phyloP scores from a whole-genome alignment of 2,113 vertebrate species.

The Bettongia penicillata region DNA sequence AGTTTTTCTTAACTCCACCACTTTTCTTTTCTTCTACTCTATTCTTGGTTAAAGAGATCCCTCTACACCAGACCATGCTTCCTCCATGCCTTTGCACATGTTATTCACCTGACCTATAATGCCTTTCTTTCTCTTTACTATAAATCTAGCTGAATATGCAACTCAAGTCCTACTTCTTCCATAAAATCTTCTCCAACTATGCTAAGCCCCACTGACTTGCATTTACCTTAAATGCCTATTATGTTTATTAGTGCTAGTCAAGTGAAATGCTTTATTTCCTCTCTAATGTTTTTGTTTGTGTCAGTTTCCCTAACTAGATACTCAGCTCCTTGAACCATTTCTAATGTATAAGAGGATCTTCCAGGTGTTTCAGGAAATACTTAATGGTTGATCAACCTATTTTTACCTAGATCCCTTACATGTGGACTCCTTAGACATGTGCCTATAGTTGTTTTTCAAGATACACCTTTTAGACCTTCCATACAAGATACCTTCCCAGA shows the following conservation, averaged over 20 bases:
- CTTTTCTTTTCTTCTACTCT: no score
- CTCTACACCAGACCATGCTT: no score
- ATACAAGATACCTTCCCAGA: neutral
- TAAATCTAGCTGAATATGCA: neutral
- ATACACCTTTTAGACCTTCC: neutral
- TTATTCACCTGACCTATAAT: neutral
- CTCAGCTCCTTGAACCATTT: neutral
- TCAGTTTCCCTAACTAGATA: neutral
- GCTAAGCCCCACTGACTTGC: neutral
- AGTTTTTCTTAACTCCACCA: neutral
- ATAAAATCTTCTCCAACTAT: neutral
- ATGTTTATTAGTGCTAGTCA: neutral
- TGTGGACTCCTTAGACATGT: neutral
- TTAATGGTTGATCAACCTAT: neutral
- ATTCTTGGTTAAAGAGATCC: no score
- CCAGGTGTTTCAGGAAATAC: neutral
- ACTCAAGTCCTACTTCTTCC: neutral
- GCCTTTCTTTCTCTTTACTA: neutral
- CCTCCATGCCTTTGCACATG: neutral
- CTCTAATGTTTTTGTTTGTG: neutral
- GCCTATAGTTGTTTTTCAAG: neutral
- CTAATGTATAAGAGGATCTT: neutral
- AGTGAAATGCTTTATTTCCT: neutral
- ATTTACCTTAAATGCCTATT: neutral
- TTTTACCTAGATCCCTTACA: neutral